These are phyloP conservation scores for Hydropsyche betteni DNA, from an alignment of 2,888 invertebrate species.

Conservation along the genomic window DNA sequence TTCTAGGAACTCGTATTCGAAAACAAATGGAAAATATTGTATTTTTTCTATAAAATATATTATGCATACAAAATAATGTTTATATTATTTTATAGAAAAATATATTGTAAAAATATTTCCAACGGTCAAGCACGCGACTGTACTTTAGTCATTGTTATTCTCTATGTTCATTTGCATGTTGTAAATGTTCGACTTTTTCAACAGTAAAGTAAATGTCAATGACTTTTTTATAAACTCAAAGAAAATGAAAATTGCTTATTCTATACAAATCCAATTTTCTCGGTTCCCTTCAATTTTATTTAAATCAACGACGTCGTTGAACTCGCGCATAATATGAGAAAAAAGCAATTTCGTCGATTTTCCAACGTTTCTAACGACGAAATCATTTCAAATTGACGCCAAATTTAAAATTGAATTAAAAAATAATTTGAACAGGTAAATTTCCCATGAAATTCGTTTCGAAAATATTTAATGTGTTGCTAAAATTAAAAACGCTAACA, in stretches of 20 bases:
- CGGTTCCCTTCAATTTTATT: constrained; percentile 18
- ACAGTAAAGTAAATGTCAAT: background rate
- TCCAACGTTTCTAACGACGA: constrained; percentile 2
- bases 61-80: background rate
- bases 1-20: constrained; percentile 10
- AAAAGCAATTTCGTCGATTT: constrained; percentile 24
- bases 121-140: background rate
- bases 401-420: constrained; percentile 13
- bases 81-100: background rate
- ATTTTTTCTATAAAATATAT: background rate
- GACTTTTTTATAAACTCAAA: background rate
- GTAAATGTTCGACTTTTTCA: background rate
- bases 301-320: constrained; percentile 16
- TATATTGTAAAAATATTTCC: background rate
- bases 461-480: too few species aligned
- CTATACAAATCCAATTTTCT: constrained; percentile 8
- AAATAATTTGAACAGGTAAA: background rate
- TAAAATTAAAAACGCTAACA: too few species aligned
- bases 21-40: constrained; percentile 24
- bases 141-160: background rate
- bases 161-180: background rate
- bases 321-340: constrained; percentile 1
- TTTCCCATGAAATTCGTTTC: too few species aligned
- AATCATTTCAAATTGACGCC: constrained; percentile 12
- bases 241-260: constrained; percentile 10